These are phyloP conservation scores for Anoplopoma fimbria DNA, from an alignment of 2,113 vertebrate species.

Conservation along the genomic window DNA sequence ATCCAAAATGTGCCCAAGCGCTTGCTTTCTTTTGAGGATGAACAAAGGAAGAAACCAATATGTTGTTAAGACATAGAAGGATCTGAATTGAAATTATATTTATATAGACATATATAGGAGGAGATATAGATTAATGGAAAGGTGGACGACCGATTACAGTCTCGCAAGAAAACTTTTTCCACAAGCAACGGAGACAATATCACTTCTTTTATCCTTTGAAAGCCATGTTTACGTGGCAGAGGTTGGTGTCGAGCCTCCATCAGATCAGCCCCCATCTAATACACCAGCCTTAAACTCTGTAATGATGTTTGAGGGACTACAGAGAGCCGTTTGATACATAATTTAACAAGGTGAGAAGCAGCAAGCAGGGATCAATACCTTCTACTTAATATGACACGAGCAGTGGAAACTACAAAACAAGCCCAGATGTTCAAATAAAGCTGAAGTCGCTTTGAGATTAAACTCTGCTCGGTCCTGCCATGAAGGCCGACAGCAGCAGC, in stretches of 20 bases:
- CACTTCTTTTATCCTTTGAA: neutral
- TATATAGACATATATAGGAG: too few species aligned
- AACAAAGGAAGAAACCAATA: too few species aligned
- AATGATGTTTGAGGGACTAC: slow-evolving; percentile 1
- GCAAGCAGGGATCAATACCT: slow-evolving; percentile 30
- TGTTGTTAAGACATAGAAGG: too few species aligned
- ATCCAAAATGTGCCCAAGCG: too few species aligned
- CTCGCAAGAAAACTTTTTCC: neutral
- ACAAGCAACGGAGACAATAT: neutral
- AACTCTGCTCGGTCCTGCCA: neutral
- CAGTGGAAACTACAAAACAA: neutral
- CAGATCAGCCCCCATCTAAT: neutral
- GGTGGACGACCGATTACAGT: too few species aligned
- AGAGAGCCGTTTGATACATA: slow-evolving; percentile 32
- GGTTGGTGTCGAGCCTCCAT: neutral
- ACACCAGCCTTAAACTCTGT: neutral
- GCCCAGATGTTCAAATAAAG: slow-evolving; percentile 1
- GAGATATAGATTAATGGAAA: too few species aligned
- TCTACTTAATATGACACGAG: neutral
- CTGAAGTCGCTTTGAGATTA: neutral
- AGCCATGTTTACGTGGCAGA: neutral
- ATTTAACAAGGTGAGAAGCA: slow-evolving; percentile 40
- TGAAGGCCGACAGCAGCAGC: neutral
- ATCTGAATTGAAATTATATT: too few species aligned
- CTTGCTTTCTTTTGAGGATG: too few species aligned